Evolutionary conservation across 2,888 invertebrate species (phyloP), one percentile per base, ranked within the genome.

Genomic region (Drosophila lutescens): DNA sequence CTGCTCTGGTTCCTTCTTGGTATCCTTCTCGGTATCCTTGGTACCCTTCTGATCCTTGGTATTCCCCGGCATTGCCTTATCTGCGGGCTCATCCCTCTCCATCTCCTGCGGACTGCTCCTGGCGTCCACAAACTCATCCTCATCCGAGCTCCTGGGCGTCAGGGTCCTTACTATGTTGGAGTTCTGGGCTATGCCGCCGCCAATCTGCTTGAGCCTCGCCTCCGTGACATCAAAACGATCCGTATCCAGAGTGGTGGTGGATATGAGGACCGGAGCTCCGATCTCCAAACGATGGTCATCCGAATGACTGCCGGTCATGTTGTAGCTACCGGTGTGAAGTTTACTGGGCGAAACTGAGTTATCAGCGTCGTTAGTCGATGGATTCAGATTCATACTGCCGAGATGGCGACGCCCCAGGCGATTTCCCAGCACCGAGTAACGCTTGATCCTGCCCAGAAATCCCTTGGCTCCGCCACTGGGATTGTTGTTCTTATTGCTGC

Each of bases 221-320:
- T 90, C 90, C 1, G 89, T 90, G 8, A 90, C 91, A 46, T 91
- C 90, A 38, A 91, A 88, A 15, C 86, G 89, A 78, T 92, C 92
- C 2, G 91, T 84, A 73, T 92, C 91, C 65, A 92, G 58, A 0
- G 91, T 91, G 15, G 92, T 92, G 4, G 91, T 91, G 7, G 92
- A 92, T 74, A 92, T 92, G 12, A 92, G 49, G 3, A 92, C 70
- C 1, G 92, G 92, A 6, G 92, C 92, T 8, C 92, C 92, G 30
- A 92, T 92, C 74, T 92, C 92, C 20, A 91, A 71, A 6, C 91
- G 91, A 77, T 92, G 91, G 77, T 92, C 92, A 13, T 92, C 92
- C 4, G 91, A 91, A 46, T 91, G 78, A 49, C 87, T 76, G 9
- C 92, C 92, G 17, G 89, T 91, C 92, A 92, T 92, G 70, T 92